phyloP scores from a whole-genome alignment of 1,140 invertebrate genomes.

The Latrodectus geometricus region DNA sequence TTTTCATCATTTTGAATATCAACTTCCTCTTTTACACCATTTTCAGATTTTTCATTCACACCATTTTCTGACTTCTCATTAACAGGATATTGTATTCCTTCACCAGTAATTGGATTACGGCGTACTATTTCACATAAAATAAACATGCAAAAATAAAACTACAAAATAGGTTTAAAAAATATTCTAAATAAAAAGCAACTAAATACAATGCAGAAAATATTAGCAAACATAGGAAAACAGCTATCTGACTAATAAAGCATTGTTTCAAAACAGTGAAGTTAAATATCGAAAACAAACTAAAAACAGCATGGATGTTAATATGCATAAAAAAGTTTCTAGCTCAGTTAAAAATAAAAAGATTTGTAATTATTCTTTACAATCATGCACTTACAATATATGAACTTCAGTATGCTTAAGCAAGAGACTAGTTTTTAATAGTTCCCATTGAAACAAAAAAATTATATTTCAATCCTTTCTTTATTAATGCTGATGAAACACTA shows the following conservation, averaged over 20 bases:
- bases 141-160: slow-evolving; percentile 42
- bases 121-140: slow-evolving; percentile 44
- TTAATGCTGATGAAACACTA: too few species aligned
- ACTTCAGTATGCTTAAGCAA: too few species aligned
- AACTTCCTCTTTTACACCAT: too few species aligned
- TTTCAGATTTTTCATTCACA: slow-evolving; percentile 1
- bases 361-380: too few species aligned
- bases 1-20: not conserved
- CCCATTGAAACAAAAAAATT: too few species aligned
- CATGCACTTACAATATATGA: too few species aligned
- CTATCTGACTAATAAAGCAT: not conserved
- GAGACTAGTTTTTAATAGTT: too few species aligned
- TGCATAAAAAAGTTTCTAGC: not conserved
- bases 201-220: not conserved
- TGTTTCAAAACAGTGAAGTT: not conserved
- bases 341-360: too few species aligned
- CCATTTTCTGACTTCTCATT: slow-evolving; percentile 1
- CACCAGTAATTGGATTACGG: slow-evolving; percentile 58
- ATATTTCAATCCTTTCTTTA: too few species aligned
- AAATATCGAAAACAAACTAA: not conserved
- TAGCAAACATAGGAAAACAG: too few species aligned
- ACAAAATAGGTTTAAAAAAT: slow-evolving; percentile 22
- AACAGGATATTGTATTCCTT: slow-evolving; percentile 26
- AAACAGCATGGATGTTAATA: not conserved
- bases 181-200: not conserved